Conservation (phyloP, 2,113 vertebrate genomes). For the Eptatretus burgeri region DNA sequence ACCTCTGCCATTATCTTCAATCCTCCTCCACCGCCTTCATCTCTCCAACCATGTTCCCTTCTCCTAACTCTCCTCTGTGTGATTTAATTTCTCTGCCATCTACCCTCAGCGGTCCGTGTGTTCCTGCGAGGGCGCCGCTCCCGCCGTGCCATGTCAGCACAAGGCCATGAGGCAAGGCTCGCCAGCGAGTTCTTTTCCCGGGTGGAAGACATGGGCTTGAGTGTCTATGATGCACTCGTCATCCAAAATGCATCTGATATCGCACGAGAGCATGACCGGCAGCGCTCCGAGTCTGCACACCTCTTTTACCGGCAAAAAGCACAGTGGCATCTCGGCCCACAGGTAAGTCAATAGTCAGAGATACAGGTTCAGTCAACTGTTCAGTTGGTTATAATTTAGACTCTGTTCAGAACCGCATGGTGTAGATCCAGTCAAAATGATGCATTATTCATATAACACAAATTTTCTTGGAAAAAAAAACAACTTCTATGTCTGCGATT, state of each 20-base stretch:
- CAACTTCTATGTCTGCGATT: too few species aligned
- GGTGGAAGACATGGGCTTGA: constrained; percentile 69
- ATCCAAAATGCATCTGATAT: constrained; percentile 97
- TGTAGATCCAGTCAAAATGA: too few species aligned
- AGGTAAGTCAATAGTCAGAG: too few species aligned
- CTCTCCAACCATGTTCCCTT: background rate
- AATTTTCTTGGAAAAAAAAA: too few species aligned
- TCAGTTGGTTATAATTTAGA: too few species aligned
- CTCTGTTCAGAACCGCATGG: too few species aligned
- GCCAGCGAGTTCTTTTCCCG: constrained; percentile 42
- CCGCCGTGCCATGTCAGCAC: background rate
- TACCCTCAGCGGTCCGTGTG: background rate
- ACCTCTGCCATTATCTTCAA: background rate
- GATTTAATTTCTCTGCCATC: background rate
- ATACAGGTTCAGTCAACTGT: too few species aligned
- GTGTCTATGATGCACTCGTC: constrained; percentile 63
- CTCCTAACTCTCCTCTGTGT: background rate
- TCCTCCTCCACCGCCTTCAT: background rate
- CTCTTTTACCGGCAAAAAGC: too few species aligned
- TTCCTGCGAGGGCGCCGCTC: constrained; percentile 2
- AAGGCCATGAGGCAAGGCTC: background rate
- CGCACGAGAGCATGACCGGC: constrained; percentile 65
- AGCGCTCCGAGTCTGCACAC: constrained; percentile 66
- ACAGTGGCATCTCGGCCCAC: too few species aligned
- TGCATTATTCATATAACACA: too few species aligned